Evolutionary conservation across 2,797 vertebrate species (phyloP), one percentile per base, ranked within the genome.

Genomic region (Microhierax caerulescens): DNA sequence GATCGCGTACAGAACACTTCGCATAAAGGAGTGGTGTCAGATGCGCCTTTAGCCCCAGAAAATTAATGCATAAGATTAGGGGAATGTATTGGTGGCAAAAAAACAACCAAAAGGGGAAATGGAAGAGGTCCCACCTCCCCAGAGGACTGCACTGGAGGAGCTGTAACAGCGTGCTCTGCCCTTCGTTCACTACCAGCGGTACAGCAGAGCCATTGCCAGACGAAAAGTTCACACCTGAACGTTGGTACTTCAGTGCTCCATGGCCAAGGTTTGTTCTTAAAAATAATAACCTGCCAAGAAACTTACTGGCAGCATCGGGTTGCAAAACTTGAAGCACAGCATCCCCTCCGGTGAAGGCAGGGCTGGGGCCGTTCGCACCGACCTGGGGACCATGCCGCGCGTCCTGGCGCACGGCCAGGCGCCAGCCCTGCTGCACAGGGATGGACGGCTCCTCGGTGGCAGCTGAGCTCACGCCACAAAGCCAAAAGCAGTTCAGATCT

Each of bases 331-430:
- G 1, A 32, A 87, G 61, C 48, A 8, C 15, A 2, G 8, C 39
- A 45, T 10, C 45, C 23, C 2, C 45, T 32, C 28, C 80, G 24
- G 45, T 14, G 50, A 25, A 82, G 59, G 75, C 34, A 56, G 88
- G 76, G 5, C 47, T 32, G 0, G 4, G 56, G 54, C 25, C 20
- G 2, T 11, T 6, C 32, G 0, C 70, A 19, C 9, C 2, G 1
- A 22, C 2, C 6, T 0, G 5, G 19, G 63, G 56, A 43, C 88
- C 34, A 28, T 6, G 1, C 20, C 6, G 1, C 4, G 4, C 2
- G 3, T 13, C 70, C 69, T 60, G 68, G 86, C 86, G 51, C 53
- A 28, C 3, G 2, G 36, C 15, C 61, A 18, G 75, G 3, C 47
- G 36, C 37, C 4, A 30, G 28, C 39, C 9, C 61, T 11, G 27